A percentile compares a stretch with the other conserved stretches of the same genome.
Evolutionary conservation across 2,113 vertebrate species (phyloP).

Genomic region (Struthio camelus): DNA sequence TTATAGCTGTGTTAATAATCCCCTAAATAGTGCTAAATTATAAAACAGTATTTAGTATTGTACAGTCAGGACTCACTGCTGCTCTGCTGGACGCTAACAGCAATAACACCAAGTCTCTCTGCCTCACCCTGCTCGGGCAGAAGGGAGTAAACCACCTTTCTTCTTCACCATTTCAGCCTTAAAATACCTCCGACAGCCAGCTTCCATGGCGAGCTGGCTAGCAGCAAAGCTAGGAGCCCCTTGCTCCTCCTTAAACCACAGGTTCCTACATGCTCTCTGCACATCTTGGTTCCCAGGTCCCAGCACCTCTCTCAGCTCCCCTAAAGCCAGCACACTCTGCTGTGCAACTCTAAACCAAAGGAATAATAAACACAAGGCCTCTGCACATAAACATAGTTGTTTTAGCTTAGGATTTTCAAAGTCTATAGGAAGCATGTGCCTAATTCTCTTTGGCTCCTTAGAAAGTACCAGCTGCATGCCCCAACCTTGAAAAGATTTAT

Average conservation of each 20-base stretch:
- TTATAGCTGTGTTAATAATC: not conserved
- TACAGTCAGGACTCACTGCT: not conserved
- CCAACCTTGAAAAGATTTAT: not conserved
- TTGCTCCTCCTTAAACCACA: not conserved
- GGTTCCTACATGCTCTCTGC: not conserved
- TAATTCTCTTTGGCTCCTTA: not conserved
- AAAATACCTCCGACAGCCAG: not conserved
- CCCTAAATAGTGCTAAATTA: not conserved
- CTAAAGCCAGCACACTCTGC: not conserved
- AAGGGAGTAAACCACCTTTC: not conserved
- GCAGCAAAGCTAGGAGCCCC: not conserved
- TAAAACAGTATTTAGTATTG: not conserved
- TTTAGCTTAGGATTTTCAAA: not conserved
- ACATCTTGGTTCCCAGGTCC: not conserved
- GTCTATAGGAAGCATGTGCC: not conserved
- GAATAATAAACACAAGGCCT: not conserved
- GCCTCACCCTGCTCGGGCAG: not conserved
- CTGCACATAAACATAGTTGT: accelerated
- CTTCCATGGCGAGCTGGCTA: not conserved
- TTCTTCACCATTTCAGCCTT: not conserved
- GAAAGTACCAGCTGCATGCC: not conserved
- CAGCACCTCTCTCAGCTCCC: not conserved
- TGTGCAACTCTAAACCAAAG: not conserved
- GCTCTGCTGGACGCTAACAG: not conserved
- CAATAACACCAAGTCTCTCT: not conserved